phyloP scores from a whole-genome alignment of 2,888 invertebrate genomes.

The Bhutanitis thaidina region DNA sequence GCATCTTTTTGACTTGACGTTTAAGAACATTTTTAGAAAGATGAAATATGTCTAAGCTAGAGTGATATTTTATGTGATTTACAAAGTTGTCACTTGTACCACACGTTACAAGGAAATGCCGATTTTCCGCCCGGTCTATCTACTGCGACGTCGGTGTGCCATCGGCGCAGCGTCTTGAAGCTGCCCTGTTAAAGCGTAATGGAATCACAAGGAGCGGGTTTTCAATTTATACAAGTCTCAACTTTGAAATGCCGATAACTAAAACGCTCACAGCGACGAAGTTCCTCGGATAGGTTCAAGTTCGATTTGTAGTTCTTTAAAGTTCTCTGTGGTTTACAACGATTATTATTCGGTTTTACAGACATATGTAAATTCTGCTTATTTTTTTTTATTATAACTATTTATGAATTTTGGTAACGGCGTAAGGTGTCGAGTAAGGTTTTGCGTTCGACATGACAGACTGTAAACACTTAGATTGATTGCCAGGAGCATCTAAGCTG shows the following conservation, averaged over 20 bases:
- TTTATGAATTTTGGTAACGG: too few relatives aligned
- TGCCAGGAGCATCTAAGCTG: too few relatives aligned
- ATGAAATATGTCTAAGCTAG: too few relatives aligned
- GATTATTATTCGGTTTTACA: neutral
- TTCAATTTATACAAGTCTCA: slow-evolving; percentile 26
- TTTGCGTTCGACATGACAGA: too few relatives aligned
- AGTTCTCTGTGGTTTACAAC: slow-evolving; percentile 8
- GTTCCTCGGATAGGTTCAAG: slow-evolving; percentile 5
- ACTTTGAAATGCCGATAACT: slow-evolving; percentile 17
- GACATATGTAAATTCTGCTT: too few relatives aligned
- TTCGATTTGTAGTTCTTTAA: slow-evolving; percentile 9
- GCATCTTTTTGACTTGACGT: too few relatives aligned
- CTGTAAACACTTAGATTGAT: too few relatives aligned
- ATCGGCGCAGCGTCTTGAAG: neutral
- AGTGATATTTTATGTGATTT: too few relatives aligned
- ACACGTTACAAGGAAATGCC: slow-evolving; percentile 34
- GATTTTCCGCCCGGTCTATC: slow-evolving; percentile 36
- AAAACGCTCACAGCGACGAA: slow-evolving; percentile 8
- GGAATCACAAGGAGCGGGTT: slow-evolving; percentile 23
- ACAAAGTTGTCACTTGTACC: slow-evolving; percentile 7
- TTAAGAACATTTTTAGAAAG: too few relatives aligned
- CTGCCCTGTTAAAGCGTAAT: slow-evolving; percentile 18
- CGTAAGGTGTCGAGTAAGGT: too few relatives aligned
- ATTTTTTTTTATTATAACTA: too few relatives aligned
- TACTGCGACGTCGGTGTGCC: slow-evolving; percentile 2